These are phyloP conservation scores for Bos taurus DNA, from an alignment of 2,113 vertebrate genomes.

Conservation along the genomic window ARS-UCD2.0 NC_037330.1:4278501-4279000, in stretches of 20 bases:
- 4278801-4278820: neutral
- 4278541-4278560: neutral
- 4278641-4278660: neutral
- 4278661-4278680: neutral
- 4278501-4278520: slow-evolving; percentile 20
- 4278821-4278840: neutral
- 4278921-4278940: slow-evolving; percentile 81
- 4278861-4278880: neutral
- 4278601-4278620: neutral
- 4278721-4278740: neutral
- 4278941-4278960: slow-evolving; percentile 84
- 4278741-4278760: neutral
- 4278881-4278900: slow-evolving; percentile 18
- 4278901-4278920: slow-evolving; percentile 65
- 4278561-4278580: neutral
- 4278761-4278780: neutral
- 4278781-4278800: neutral
- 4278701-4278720: neutral
- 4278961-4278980: slow-evolving; percentile 89
- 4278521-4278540: slow-evolving; percentile 8
- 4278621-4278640: neutral
- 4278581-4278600: neutral
- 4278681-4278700: neutral
- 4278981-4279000: slow-evolving; percentile 86
- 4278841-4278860: neutral